Evolutionary conservation across 2,888 invertebrate species (phyloP).

Genomic region (Machimus rusticus): DNA sequence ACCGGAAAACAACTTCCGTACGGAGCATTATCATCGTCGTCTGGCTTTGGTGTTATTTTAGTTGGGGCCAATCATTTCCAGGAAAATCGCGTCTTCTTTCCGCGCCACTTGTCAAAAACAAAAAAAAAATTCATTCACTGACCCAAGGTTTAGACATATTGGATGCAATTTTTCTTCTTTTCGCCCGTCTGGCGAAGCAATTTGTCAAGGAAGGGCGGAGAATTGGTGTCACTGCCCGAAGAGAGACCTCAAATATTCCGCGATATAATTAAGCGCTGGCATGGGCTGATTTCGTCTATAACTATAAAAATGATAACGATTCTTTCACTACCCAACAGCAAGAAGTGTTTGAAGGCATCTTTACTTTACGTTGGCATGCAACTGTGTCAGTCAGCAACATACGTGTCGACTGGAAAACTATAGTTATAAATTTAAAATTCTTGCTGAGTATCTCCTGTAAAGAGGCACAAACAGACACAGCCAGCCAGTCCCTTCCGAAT

Average conservation of each 20-base stretch:
- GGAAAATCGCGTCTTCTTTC: background rate
- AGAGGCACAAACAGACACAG: too few relatives aligned
- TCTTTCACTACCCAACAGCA: too few relatives aligned
- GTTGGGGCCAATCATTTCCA: background rate
- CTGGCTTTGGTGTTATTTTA: background rate
- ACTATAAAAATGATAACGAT: too few relatives aligned
- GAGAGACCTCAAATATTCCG: background rate
- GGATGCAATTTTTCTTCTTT: background rate
- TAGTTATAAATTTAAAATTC: too few relatives aligned
- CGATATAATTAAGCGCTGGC: too few relatives aligned
- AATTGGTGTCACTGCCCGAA: background rate
- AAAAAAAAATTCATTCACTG: background rate
- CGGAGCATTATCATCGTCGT: background rate
- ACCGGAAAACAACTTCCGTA: conserved; percentile 9
- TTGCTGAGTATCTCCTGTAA: too few relatives aligned
- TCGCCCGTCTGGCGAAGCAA: background rate
- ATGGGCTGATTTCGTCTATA: too few relatives aligned
- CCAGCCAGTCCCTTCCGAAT: too few relatives aligned
- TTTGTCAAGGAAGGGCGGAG: background rate
- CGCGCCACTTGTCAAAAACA: background rate
- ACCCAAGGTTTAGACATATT: background rate
- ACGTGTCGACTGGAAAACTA: too few relatives aligned
- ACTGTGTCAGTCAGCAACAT: too few relatives aligned
- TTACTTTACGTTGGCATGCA: too few relatives aligned
- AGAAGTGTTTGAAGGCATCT: too few relatives aligned